Evolutionary conservation across 2,113 vertebrate genomes (phyloP).

Genomic region (Tragelaphus imberbis): DNA sequence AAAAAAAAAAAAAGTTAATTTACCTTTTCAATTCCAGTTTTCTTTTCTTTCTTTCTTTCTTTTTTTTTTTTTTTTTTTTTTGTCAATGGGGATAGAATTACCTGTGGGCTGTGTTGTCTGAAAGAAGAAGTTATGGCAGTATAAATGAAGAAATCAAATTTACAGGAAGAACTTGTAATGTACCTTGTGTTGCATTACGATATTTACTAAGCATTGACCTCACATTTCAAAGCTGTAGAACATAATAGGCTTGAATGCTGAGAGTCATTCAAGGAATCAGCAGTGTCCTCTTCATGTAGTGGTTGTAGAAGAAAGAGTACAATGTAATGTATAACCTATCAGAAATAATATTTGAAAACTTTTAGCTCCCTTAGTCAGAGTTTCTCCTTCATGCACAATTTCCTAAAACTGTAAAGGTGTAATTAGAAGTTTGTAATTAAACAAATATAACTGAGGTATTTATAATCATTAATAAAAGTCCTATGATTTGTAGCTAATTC

Average conservation of each 20-base stretch:
- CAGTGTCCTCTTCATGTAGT: fast-evolving
- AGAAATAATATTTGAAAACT: background rate
- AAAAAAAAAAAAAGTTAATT: background rate
- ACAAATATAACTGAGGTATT: background rate
- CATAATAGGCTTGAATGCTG: background rate
- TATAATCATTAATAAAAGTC: background rate
- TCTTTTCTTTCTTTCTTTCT: background rate
- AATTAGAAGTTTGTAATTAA: background rate
- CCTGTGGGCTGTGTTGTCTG: background rate
- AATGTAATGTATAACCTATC: background rate
- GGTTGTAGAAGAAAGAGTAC: background rate
- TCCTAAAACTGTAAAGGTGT: background rate
- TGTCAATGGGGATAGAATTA: background rate
- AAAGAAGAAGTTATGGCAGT: background rate
- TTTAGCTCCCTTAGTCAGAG: background rate
- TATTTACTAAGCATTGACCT: background rate
- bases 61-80: background rate
- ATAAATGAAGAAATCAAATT: conserved; percentile 27
- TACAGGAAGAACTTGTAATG: background rate
- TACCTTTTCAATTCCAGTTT: background rate
- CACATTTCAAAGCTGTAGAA: background rate
- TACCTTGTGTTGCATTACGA: background rate
- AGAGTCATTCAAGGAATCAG: background rate
- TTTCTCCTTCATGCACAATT: background rate
- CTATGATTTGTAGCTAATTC: background rate